phyloP scores from a whole-genome alignment of 1,140 invertebrate genomes.

The Asbolus verrucosus region DNA sequence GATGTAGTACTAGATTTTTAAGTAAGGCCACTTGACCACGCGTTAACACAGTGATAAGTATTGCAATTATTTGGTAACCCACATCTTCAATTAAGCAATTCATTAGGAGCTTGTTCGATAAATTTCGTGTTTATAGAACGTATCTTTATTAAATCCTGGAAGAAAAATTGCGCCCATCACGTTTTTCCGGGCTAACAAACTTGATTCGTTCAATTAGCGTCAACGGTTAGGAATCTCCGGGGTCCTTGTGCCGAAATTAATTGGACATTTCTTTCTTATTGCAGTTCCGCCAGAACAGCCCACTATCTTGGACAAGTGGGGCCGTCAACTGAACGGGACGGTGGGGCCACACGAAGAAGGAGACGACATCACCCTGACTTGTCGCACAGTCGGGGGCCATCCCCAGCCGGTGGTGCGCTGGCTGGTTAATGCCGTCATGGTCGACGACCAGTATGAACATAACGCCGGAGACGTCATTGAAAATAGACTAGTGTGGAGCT shows the following conservation, averaged over 20 bases:
- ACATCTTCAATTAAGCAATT: too few species aligned
- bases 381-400: constrained; percentile 75
- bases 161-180: constrained; percentile 16
- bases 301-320: constrained; percentile 83
- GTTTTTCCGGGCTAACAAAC: background rate
- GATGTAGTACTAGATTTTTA: too few species aligned
- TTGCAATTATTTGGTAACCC: too few species aligned
- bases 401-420: constrained; percentile 75
- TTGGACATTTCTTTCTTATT: constrained; percentile 53
- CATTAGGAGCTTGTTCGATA: background rate
- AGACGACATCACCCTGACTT: constrained; percentile 73
- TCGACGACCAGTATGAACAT: constrained; percentile 85
- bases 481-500: constrained; percentile 81
- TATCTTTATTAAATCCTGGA: constrained; percentile 12
- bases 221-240: constrained; percentile 12
- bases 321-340: constrained; percentile 76
- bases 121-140: background rate
- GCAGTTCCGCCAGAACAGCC: constrained; percentile 88
- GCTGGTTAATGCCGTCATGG: constrained; percentile 80
- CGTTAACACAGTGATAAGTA: too few species aligned
- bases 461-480: constrained; percentile 87
- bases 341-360: constrained; percentile 85
- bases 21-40: too few species aligned
- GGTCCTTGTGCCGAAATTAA: constrained; percentile 42
- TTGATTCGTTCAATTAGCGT: constrained; percentile 34